Conservation (phyloP, 2,113 vertebrate species). For the Dermatemys mawii region DNA sequence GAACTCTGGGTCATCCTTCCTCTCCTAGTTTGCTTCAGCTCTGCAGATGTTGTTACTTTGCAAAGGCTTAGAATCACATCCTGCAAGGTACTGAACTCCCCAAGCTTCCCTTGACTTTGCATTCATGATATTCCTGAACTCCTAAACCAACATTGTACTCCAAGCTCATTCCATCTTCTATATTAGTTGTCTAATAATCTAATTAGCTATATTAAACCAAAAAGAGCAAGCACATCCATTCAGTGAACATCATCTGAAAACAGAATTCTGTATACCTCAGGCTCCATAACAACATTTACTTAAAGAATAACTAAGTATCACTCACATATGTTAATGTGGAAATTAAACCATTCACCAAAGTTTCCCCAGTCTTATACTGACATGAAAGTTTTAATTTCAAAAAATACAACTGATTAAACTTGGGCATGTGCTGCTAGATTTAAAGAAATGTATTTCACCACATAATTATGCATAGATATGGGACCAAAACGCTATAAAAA, state of each 20-base stretch:
- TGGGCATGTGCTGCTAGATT: not conserved
- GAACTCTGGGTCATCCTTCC: not conserved
- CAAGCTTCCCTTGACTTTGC: not conserved
- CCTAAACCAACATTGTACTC: not conserved
- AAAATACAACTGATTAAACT: not conserved
- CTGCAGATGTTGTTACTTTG: not conserved
- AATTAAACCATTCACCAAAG: not conserved
- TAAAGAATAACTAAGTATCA: not conserved
- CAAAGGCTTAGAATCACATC: not conserved
- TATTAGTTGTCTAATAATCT: not conserved
- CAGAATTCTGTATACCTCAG: not conserved
- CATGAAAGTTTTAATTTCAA: not conserved
- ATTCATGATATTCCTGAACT: not conserved
- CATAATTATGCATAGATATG: not conserved
- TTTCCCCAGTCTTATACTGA: not conserved
- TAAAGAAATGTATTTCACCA: not conserved
- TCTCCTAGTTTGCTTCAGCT: not conserved
- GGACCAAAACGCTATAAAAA: not conserved
- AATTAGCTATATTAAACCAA: conserved; percentile 1
- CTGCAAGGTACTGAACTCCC: not conserved
- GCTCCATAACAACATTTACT: not conserved
- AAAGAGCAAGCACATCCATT: not conserved
- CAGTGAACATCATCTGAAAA: not conserved
- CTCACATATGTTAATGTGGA: not conserved
- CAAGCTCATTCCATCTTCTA: not conserved